Base-by-base conservation (phyloP, 2,113 vertebrate genomes). In the Erythrolamprus reginae region DNA sequence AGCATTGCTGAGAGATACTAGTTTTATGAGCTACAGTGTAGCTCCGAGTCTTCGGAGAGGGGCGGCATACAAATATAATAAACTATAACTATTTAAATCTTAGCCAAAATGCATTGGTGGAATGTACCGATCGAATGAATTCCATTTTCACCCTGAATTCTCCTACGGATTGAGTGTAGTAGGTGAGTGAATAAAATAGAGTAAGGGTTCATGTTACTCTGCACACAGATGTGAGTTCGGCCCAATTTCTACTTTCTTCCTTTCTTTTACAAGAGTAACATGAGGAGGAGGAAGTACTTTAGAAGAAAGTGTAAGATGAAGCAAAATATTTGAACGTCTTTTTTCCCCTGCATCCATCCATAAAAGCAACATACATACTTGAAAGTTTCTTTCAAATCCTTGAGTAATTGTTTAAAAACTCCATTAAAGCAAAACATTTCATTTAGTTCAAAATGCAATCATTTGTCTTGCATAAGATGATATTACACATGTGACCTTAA, bases 11-110 rank as follows among this genome's bases (percentile, higher is more conserved):
- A 93, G 92, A 95, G 93, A 96, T 92, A 94, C 95, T 95, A 93
- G 93, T 93, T 91, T 96, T 95, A 4, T 19, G 94, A 88, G 92
- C 90, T 95, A 96, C 96, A 13, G 10, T n/a, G 10, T 61, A n/a
- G n/a, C n/a, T n/a, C n/a, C n/a, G n/a, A n/a, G n/a, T n/a, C n/a
- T n/a, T n/a, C n/a, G n/a, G n/a, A n/a, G n/a, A n/a, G n/a, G n/a
- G n/a, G n/a, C n/a, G n/a, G n/a, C n/a, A n/a, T n/a, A n/a, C n/a
- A n/a, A n/a, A n/a, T n/a, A n/a, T n/a, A n/a, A n/a, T n/a, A n/a
- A n/a, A n/a, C n/a, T n/a, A n/a, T n/a, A n/a, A n/a, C n/a, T n/a
- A 97, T 97, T 97, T 96, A 97, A 97, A 97, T 97, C 97, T 96
- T 97, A 61, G 42, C 26, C 6, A 10, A 19, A 26, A 48, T 61